Evolutionary conservation across 2,113 vertebrate species (phyloP).

Genomic region (Oceanodroma tethys): DNA sequence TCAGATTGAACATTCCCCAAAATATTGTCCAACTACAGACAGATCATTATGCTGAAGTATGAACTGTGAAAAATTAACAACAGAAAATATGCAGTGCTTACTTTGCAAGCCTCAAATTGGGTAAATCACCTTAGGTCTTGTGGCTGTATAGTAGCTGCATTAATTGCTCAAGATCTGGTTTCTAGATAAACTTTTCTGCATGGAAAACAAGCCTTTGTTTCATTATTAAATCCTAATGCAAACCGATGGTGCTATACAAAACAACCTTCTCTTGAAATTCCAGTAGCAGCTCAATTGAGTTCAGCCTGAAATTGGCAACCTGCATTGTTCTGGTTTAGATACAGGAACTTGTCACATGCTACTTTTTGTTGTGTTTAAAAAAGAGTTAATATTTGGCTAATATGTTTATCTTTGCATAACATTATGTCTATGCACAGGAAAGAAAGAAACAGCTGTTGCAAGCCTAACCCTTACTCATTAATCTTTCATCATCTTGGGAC

Average conservation of each 20-base stretch:
- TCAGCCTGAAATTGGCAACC: not conserved
- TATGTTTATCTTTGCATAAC: constrained; percentile 55
- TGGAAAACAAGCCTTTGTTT: constrained; percentile 36
- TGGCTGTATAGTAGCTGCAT: not conserved
- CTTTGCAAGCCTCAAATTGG: constrained; percentile 13
- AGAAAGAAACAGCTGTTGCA: constrained; percentile 62
- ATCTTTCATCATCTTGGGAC: constrained; percentile 63
- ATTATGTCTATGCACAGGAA: constrained; percentile 34
- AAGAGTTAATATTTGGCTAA: constrained; percentile 50
- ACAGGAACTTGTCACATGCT: not conserved
- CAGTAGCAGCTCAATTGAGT: not conserved
- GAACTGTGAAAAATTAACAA: constrained; percentile 40
- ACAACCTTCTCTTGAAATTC: not conserved
- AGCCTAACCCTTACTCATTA: constrained; percentile 60
- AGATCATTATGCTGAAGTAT: constrained; percentile 17
- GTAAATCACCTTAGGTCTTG: constrained; percentile 38
- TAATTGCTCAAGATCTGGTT: constrained; percentile 38
- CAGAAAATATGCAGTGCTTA: not conserved
- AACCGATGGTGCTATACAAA: not conserved
- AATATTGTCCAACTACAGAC: not conserved
- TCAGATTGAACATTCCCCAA: constrained; percentile 8
- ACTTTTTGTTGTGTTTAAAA: not conserved
- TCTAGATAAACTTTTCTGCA: constrained; percentile 33
- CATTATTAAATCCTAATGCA: not conserved
- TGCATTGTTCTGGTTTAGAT: not conserved